phyloP scores from a whole-genome alignment of 2,888 invertebrate genomes.

The Myathropa florea region DNA sequence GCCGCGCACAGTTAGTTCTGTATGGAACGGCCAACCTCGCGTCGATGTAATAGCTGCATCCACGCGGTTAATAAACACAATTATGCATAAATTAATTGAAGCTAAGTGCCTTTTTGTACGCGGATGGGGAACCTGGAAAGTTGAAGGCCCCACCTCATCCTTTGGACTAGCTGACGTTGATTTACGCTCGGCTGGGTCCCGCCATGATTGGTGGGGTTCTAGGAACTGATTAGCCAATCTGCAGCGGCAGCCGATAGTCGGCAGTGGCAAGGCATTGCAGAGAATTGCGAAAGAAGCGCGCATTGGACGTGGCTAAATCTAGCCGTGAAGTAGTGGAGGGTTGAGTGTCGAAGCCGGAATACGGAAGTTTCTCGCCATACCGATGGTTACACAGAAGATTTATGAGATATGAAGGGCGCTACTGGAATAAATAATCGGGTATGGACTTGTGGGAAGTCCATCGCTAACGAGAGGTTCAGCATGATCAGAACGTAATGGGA shows the following conservation, averaged over 20 bases:
- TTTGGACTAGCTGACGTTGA: constrained; percentile 33
- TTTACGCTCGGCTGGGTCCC: constrained; percentile 14
- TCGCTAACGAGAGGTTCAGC: background rate
- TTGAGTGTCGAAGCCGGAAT: constrained; percentile 60
- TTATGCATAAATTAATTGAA: constrained; percentile 57
- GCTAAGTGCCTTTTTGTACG: constrained; percentile 21
- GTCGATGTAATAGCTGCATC: constrained; percentile 18
- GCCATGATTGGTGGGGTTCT: constrained; percentile 14
- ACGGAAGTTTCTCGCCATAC: constrained; percentile 45
- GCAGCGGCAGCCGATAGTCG: background rate
- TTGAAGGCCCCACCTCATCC: constrained; percentile 47
- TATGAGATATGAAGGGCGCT: constrained; percentile 7
- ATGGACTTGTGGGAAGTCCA: background rate
- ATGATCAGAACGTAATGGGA: background rate
- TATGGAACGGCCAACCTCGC: constrained; percentile 64
- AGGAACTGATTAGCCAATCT: constrained; percentile 52
- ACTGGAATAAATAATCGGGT: constrained; percentile 2
- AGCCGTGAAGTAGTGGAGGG: background rate
- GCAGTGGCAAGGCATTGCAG: background rate
- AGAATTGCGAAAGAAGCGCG: background rate
- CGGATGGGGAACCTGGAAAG: background rate
- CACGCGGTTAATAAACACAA: constrained; percentile 41
- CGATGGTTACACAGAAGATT: constrained; percentile 9
- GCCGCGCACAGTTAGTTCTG: constrained; percentile 63
- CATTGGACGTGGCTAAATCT: background rate